These are phyloP conservation scores for Macropodus opercularis DNA, from an alignment of 2,797 vertebrate genomes.

Conservation along the genomic window DNA sequence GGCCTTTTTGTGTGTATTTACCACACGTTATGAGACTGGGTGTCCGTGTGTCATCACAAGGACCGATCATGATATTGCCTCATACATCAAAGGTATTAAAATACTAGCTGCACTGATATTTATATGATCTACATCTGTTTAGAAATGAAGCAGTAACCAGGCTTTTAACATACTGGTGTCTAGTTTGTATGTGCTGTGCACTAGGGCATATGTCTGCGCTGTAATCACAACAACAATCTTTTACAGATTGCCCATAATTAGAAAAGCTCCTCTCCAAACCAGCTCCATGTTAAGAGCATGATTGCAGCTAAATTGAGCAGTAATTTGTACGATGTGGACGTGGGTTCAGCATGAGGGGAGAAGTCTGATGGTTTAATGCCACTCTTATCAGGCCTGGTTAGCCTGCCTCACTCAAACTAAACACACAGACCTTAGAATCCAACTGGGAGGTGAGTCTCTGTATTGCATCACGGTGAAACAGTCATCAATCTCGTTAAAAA, in stretches of 20 bases:
- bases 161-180: slow-evolving; percentile 44
- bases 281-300: slow-evolving; percentile 83
- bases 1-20: slow-evolving; percentile 74
- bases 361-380: slow-evolving; percentile 76
- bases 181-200: slow-evolving; percentile 67
- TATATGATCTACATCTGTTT: background rate
- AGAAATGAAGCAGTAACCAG: slow-evolving; percentile 15
- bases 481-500: slow-evolving; percentile 52
- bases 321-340: slow-evolving; percentile 81
- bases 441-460: slow-evolving; percentile 44
- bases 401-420: slow-evolving; percentile 55
- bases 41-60: slow-evolving; percentile 74
- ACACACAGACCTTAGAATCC: slow-evolving; percentile 43
- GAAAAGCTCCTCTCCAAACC: slow-evolving; percentile 80
- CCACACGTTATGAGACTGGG: slow-evolving; percentile 64
- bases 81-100: slow-evolving; percentile 64
- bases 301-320: slow-evolving; percentile 82
- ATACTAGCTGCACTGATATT: background rate
- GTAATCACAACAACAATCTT: slow-evolving; percentile 82
- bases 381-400: slow-evolving; percentile 76
- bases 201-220: slow-evolving; percentile 70
- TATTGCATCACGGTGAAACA: slow-evolving; percentile 58
- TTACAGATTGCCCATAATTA: slow-evolving; percentile 83
- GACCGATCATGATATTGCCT: slow-evolving; percentile 78
- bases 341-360: slow-evolving; percentile 68